A percentile compares a stretch with the other conserved stretches of the same genome.
Conservation (phyloP, 2,888 invertebrate genomes). For the Ophion slaviceki region DNA sequence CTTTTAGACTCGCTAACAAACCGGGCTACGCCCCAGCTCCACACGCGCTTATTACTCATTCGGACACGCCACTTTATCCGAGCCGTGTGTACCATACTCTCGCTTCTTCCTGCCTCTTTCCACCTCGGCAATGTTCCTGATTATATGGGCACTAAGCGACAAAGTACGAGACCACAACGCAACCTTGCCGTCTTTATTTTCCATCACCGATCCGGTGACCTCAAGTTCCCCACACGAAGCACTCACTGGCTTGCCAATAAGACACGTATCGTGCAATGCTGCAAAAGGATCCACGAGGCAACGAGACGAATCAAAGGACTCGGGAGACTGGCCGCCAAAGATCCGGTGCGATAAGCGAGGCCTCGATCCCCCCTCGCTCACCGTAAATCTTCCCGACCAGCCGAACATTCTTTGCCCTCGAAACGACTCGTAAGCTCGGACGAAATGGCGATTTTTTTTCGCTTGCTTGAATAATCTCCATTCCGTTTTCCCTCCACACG, state of each 20-base stretch:
- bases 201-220: background rate
- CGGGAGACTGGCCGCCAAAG: background rate
- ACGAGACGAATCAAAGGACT: too few species aligned
- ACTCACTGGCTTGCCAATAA: too few species aligned
- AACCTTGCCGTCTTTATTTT: background rate
- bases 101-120: slow-evolving; percentile 34
- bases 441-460: background rate
- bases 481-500: background rate
- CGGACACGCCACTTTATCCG: slow-evolving; percentile 81
- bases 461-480: slow-evolving; percentile 31
- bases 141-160: slow-evolving; percentile 34
- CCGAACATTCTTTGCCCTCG: slow-evolving; percentile 9
- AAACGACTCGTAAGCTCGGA: slow-evolving; percentile 20
- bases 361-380: background rate
- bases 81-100: slow-evolving; percentile 60
- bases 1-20: slow-evolving; percentile 77
- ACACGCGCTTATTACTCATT: slow-evolving; percentile 81
- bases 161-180: slow-evolving; percentile 33
- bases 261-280: too few species aligned
- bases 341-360: background rate
- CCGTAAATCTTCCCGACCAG: background rate
- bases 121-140: slow-evolving; percentile 31
- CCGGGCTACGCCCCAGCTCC: slow-evolving; percentile 80
- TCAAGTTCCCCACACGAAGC: too few species aligned
- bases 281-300: too few species aligned